These are phyloP conservation scores for Cyphomyrus discorhynchus DNA, from an alignment of 2,113 vertebrate genomes.

Conservation along the genomic window DNA sequence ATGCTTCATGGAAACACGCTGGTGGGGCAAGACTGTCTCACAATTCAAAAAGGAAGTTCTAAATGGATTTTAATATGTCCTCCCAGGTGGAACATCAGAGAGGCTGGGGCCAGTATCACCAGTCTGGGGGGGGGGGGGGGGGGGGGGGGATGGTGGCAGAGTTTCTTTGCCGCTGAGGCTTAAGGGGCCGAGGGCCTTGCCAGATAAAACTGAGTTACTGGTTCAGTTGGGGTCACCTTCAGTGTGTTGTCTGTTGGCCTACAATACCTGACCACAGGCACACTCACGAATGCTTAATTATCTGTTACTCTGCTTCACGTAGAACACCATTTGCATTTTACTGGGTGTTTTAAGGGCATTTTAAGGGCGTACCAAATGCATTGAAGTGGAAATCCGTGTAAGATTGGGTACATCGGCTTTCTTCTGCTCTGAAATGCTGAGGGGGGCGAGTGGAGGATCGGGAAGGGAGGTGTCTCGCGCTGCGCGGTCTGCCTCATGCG, in stretches of 20 bases:
- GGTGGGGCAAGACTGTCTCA: not conserved
- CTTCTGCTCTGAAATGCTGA: not conserved
- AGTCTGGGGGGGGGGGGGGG: not conserved
- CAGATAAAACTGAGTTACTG: not conserved
- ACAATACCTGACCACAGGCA: not conserved
- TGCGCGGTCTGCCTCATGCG: not conserved
- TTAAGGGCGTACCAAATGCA: not conserved
- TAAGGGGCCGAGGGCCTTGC: not conserved
- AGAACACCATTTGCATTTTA: not conserved
- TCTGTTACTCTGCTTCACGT: not conserved
- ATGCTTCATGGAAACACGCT: not conserved
- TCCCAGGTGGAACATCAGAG: not conserved
- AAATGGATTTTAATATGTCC: conserved; percentile 1
- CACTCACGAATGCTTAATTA: not conserved
- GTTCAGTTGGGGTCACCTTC: not conserved
- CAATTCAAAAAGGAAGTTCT: not conserved
- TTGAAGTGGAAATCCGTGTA: not conserved
- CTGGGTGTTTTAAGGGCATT: not conserved
- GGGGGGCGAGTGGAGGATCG: not conserved
- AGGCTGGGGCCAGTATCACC: not conserved
- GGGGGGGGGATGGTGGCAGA: not conserved
- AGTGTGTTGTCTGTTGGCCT: not conserved
- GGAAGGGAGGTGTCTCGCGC: not conserved
- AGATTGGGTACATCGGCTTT: not conserved
- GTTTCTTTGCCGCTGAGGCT: not conserved